Percentiles rank a stretch among this genome's conserved stretches.
Evolutionary conservation across 2,797 vertebrate genomes (phyloP).

Genomic region (Enteromius unitaeniatus): DNA sequence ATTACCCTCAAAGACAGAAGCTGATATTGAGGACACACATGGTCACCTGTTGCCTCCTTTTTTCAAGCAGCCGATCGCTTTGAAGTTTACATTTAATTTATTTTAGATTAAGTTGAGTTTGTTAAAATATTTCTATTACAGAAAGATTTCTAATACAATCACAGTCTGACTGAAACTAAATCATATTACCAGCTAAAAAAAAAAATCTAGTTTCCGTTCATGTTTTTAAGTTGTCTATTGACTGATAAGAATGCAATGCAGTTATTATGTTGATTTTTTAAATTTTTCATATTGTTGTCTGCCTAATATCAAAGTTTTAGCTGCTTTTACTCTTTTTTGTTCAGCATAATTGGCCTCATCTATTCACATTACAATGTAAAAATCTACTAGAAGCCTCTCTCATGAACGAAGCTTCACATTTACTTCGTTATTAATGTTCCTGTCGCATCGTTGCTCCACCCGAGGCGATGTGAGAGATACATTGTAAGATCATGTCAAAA

Average conservation of each 20-base stretch:
- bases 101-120: background rate
- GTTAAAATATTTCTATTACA: background rate
- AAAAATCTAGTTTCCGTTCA: background rate
- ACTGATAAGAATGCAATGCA: background rate
- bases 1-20: conserved; percentile 46
- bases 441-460: conserved; percentile 31
- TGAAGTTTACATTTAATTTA: conserved; percentile 1
- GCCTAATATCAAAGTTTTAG: background rate
- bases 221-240: background rate
- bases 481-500: conserved; percentile 36
- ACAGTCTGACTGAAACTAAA: background rate
- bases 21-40: conserved; percentile 42
- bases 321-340: conserved; percentile 10
- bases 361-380: conserved; percentile 19
- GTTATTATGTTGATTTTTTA: background rate
- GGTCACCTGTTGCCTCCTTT: conserved; percentile 23
- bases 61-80: conserved; percentile 1
- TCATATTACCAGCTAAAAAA: background rate
- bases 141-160: background rate
- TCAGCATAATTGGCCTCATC: conserved; percentile 15
- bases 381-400: conserved; percentile 36
- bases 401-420: conserved; percentile 11
- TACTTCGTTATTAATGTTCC: conserved; percentile 45
- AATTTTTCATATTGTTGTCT: background rate
- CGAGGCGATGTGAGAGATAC: conserved; percentile 51